Evolutionary conservation across 2,888 invertebrate genomes (phyloP), one percentile per base, ranked within the genome.

Genomic region (Caenorhabditis japonica): DNA sequence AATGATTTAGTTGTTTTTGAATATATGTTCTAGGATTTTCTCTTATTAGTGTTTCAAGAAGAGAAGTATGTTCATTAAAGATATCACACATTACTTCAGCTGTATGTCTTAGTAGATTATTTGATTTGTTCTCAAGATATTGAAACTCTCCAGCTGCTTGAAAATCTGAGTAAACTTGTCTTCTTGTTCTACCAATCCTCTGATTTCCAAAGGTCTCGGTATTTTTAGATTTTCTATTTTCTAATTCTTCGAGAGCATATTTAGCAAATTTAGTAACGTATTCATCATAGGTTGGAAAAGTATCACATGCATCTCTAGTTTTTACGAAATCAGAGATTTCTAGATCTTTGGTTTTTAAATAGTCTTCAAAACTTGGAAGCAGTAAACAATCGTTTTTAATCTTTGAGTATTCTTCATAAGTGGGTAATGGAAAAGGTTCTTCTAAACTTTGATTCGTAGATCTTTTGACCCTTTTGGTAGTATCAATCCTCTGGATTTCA

Each of bases 241-340:
- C 34, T 27, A 49, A 49, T 49, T 49, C 34, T 49, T 30, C 19
- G 8, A 49, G 17, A 27, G 51, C 51, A 49, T 49, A 49, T 49
- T 49, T 30, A 49, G 51, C 51, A 49, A 49, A 49, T 49, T 34
- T 49, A 61, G 34, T 64, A 44, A 61, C 39, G 53, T 56, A 61
- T 59, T 62, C 62, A 62, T 62, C 59, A 62, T 62, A 62, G 30
- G 41, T 62, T 62, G 62, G 62, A 59, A 60, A 60, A 36, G 60
- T 58, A 52, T 60, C 21, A 55, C 60, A 60, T 46, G 64, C 64
- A 64, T 64, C 64, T 60, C 25, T 61, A 41, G 52, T 23, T 58
- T 61, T 60, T 15, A 59, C 27, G 23, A 61, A 61, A 61, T 61
- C 61, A 12, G 21, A 25, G 52, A 61, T 34, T 61, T 61, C 61